Conservation (phyloP, 2,113 vertebrate genomes). For the Epinephelus moara region DNA sequence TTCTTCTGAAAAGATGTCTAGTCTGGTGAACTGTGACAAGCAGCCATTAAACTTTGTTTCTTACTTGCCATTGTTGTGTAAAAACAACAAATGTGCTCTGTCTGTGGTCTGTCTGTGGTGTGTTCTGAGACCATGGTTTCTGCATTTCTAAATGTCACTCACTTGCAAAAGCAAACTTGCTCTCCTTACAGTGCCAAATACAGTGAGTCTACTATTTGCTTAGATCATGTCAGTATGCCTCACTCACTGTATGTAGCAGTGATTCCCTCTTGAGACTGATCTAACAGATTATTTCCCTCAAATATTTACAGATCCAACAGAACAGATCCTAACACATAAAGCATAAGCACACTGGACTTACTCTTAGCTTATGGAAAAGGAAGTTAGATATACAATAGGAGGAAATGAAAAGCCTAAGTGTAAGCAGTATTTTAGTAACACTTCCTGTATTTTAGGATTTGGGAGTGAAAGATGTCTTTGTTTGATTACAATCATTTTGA, state of each 20-base stretch:
- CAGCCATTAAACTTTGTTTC: neutral
- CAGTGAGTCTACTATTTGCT: neutral
- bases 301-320: neutral
- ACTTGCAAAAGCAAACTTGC: neutral
- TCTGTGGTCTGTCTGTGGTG: neutral
- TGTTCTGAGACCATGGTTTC: slow-evolving; percentile 1
- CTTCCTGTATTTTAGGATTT: slow-evolving; percentile 69
- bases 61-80: neutral
- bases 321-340: neutral
- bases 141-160: slow-evolving; percentile 27
- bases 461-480: neutral
- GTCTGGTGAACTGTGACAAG: neutral
- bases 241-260: neutral
- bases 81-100: neutral
- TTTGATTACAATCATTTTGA: neutral
- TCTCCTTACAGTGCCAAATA: neutral
- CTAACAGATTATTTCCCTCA: neutral
- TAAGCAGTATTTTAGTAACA: slow-evolving; percentile 29
- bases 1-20: neutral
- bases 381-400: slow-evolving; percentile 51
- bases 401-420: slow-evolving; percentile 60
- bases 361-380: slow-evolving; percentile 29
- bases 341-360: neutral
- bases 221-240: neutral
- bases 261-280: neutral